Evolutionary conservation across 2,888 invertebrate species (phyloP).

Genomic region (Daptonema setosum): DNA sequence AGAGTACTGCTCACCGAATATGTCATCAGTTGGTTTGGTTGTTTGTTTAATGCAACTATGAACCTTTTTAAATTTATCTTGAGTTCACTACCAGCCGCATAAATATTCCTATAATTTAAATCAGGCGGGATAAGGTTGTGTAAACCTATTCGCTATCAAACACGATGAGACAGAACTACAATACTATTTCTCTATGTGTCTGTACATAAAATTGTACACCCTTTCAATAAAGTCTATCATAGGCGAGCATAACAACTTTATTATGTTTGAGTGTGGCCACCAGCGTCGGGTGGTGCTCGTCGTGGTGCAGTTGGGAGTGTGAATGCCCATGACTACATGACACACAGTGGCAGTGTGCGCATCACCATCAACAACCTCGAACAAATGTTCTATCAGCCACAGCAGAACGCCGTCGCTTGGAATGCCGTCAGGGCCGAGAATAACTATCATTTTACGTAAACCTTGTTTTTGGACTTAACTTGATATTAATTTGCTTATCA

Average conservation of each 20-base stretch:
- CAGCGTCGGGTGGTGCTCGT: background rate
- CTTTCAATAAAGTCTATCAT: too few species aligned
- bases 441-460: conserved; percentile 60
- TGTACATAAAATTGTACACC: too few species aligned
- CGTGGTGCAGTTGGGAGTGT: conserved; percentile 10
- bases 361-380: conserved; percentile 56
- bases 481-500: background rate
- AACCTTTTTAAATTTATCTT: too few species aligned
- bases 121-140: too few species aligned
- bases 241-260: too few species aligned
- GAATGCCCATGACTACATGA: conserved; percentile 41
- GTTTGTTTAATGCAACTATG: background rate
- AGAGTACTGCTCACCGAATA: conserved; percentile 29
- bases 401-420: background rate
- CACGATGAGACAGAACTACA: too few species aligned
- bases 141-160: too few species aligned
- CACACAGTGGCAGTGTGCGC: conserved; percentile 57
- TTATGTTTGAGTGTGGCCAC: conserved; percentile 7
- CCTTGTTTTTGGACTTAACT: background rate
- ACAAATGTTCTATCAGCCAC: conserved; percentile 36
- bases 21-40: conserved; percentile 19
- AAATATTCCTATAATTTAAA: too few species aligned
- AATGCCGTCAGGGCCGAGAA: conserved; percentile 42
- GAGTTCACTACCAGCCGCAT: too few species aligned
- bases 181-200: too few species aligned